phyloP scores from a whole-genome alignment of 2,113 vertebrate genomes.

The Ancistrus triradiatus region DNA sequence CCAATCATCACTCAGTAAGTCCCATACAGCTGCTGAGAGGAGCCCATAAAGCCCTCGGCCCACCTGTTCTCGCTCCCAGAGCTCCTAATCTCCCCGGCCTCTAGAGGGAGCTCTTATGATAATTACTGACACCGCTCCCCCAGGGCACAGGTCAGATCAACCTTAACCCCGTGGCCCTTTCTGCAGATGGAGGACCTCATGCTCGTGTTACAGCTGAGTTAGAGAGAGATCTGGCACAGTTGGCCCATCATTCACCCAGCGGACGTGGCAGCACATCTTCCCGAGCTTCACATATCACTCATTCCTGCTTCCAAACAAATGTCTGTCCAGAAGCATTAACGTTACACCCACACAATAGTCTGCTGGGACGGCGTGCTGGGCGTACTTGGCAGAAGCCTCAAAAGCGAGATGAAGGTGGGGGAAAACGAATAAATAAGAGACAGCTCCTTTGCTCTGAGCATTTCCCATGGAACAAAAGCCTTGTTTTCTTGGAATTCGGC shows the following conservation, averaged over 20 bases:
- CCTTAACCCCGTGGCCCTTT: constrained; percentile 43
- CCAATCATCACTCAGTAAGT: constrained; percentile 10
- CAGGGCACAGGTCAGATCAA: constrained; percentile 55
- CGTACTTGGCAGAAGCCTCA: constrained; percentile 63
- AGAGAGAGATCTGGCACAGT: constrained; percentile 38
- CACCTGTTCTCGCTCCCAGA: constrained; percentile 45
- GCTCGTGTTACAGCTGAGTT: constrained; percentile 42
- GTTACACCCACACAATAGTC: constrained; percentile 57
- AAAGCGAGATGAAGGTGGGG: constrained; percentile 43
- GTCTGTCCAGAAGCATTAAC: constrained; percentile 57
- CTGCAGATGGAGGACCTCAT: constrained; percentile 51
- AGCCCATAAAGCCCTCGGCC: constrained; percentile 44
- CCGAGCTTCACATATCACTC: constrained; percentile 79
- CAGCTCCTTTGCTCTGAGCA: constrained; percentile 47
- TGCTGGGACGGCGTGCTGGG: constrained; percentile 62
- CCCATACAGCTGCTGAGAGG: constrained; percentile 17
- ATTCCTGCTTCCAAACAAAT: constrained; percentile 67
- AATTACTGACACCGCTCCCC: constrained; percentile 40
- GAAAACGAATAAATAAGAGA: constrained; percentile 54
- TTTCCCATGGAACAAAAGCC: constrained; percentile 57
- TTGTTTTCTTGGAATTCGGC: constrained; percentile 37
- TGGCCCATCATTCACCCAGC: constrained; percentile 60
- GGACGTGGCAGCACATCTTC: constrained; percentile 54
- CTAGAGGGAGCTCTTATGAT: constrained; percentile 53
- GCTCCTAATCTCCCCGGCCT: constrained; percentile 41